Evolutionary conservation across 2,888 invertebrate genomes (phyloP), one percentile per base, ranked within the genome.

Genomic region (Eupithecia tripunctaria): DNA sequence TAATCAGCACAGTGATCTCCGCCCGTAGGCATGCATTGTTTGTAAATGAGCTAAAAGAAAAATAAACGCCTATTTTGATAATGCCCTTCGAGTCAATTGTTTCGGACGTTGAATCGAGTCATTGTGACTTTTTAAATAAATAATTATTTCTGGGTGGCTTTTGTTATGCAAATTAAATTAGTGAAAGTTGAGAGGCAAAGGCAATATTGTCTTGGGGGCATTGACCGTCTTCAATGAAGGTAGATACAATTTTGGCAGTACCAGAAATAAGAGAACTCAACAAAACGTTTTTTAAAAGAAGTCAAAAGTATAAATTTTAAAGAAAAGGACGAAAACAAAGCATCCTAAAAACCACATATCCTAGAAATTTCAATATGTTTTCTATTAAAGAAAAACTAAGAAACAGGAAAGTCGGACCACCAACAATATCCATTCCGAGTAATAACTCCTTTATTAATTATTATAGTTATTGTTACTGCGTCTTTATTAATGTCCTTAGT

Each of bases 41-140:
- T 92, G 91, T 88, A 90, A 91, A 92, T 91, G 90, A 88, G 84
- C 85, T 81, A 82, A 86, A 87, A 88, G 84, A 88, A 90, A 88
- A 88, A 85, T 85, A 86, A 87, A 84, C 81, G 81, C 76, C 84
- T 83, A 83, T 85, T 64, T 87, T 84, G 84, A 86, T 88, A 85
- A 83, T 84, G 82, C 82, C 80, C 84, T 81, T 80, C 79, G 78
- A 77, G 78, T 75, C 83, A 84, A 86, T 86, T 86, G 88, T 88
- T 82, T 83, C 70, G 81, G 79, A 79, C 76, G 80, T 83, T 84
- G 82, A 79, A 85, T 85, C 80, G 80, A 79, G 80, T 81, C 80
- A 80, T 83, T 83, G 83, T 82, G 80, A 77, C 78, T 81, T 72
- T 80, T 78, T 75, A 82, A 81, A 82, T 79, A 76, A 77, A 80